Conservation (phyloP, 1,140 invertebrate species). For the Lordiphosa collinella region DNA sequence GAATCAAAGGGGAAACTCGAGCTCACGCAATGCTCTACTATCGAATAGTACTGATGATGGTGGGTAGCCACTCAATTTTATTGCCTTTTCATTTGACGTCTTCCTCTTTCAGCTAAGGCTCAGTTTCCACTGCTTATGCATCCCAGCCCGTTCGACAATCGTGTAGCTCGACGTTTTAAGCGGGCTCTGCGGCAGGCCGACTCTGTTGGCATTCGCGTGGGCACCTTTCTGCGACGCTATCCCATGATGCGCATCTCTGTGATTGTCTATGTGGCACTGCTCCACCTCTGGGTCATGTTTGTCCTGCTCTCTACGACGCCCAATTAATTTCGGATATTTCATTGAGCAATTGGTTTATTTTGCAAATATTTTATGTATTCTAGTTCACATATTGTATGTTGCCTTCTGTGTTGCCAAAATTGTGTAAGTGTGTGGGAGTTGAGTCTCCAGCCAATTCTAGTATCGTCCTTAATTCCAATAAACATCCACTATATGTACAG, state of each 20-base stretch:
- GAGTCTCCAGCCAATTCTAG: constrained; percentile 20
- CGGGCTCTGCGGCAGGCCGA: constrained; percentile 89
- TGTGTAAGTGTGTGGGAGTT: constrained; percentile 27
- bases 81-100: background rate
- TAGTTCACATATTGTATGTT: constrained; percentile 42
- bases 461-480: constrained; percentile 53
- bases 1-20: constrained; percentile 34
- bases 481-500: constrained; percentile 66
- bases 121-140: constrained; percentile 86
- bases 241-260: constrained; percentile 89
- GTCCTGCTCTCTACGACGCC: constrained; percentile 73
- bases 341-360: constrained; percentile 56
- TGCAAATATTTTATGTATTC: constrained; percentile 39
- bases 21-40: constrained; percentile 73
- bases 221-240: constrained; percentile 89
- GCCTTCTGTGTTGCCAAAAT: constrained; percentile 32
- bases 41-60: constrained; percentile 85
- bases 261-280: constrained; percentile 83
- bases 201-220: constrained; percentile 86
- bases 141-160: constrained; percentile 89
- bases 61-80: background rate
- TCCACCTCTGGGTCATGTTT: constrained; percentile 78
- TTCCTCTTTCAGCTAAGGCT: constrained; percentile 80
- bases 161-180: constrained; percentile 88
- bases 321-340: constrained; percentile 32